Percentiles rank a stretch among this genome's conserved stretches.
These are phyloP conservation scores for Acanthochromis polyacanthus DNA, from an alignment of 2,113 vertebrate species.

Conservation along the genomic window DNA sequence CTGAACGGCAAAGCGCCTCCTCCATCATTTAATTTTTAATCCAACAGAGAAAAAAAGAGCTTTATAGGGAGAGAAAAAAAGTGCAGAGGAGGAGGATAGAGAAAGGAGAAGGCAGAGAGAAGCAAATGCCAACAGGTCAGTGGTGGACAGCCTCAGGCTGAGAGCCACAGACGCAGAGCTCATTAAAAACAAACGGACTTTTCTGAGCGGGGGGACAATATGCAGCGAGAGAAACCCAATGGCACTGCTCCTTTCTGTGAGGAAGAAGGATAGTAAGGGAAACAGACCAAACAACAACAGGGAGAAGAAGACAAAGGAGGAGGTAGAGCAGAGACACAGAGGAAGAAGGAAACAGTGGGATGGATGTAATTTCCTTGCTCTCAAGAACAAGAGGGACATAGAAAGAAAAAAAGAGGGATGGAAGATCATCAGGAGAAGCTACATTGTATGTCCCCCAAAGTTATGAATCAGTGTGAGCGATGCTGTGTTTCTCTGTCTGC, in stretches of 20 bases:
- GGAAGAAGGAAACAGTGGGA: slow-evolving; percentile 25
- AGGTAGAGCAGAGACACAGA: slow-evolving; percentile 34
- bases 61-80: slow-evolving; percentile 19
- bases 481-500: slow-evolving; percentile 17
- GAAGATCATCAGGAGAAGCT: slow-evolving; percentile 11
- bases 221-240: slow-evolving; percentile 54
- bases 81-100: slow-evolving; percentile 5
- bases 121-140: slow-evolving; percentile 81
- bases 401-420: slow-evolving; percentile 8
- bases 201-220: slow-evolving; percentile 60
- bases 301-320: slow-evolving; percentile 54
- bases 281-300: slow-evolving; percentile 57
- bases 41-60: slow-evolving; percentile 41
- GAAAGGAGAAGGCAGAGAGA: slow-evolving; percentile 52
- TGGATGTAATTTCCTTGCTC: slow-evolving; percentile 42
- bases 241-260: slow-evolving; percentile 55
- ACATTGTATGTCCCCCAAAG: slow-evolving; percentile 3
- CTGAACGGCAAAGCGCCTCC: slow-evolving; percentile 18
- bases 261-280: slow-evolving; percentile 41
- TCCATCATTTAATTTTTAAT: slow-evolving; percentile 67
- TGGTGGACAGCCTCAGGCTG: slow-evolving; percentile 71
- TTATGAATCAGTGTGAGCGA: slow-evolving; percentile 43
- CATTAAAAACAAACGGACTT: slow-evolving; percentile 79
- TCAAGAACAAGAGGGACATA: slow-evolving; percentile 13
- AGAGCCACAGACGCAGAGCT: slow-evolving; percentile 76